Evolutionary conservation across 1,140 invertebrate genomes (phyloP), one percentile per base, ranked within the genome.

Genomic region (Radopholus similis): DNA sequence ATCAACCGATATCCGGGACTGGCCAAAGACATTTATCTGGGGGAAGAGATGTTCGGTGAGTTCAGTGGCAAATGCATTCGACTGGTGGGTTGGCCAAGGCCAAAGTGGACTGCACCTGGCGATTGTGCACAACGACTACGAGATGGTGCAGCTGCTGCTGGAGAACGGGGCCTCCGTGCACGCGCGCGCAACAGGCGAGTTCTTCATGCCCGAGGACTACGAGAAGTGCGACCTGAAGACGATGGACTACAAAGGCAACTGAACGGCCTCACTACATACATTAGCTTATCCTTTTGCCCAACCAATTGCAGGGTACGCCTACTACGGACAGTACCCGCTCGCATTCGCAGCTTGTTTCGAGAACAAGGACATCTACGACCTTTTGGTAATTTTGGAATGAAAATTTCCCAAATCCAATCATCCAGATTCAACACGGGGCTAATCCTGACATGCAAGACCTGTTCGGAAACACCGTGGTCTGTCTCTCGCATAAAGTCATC

Each of bases 311-410:
- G 86, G 79, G n/a, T 83, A 81, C 54, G 77, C 80, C 11, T 83
- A 83, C 55, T 83, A 77, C 40, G 77, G 79, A 21, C 94, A 98
- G 83, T 96, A 93, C 82, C 93, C 94, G 0, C 84, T 97, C 23
- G 89, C 93, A 0, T 97, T 95, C 92, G 91, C 95, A 0, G 93
- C 93, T 11, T 96, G 93, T 85, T 91, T 92, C 80, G 91, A 91
- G 44, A 93, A 96, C 82, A 92, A 95, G 83, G 91, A 91, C 53
- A 93, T 95, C n/a, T 98, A 97, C 83, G 96, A 97, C 85, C 38
- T 64, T 44, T 38, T 53, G 47, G 63, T 64, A 44, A 64, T 2
- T 32, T n/a, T 53, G 4, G 2, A n/a, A 42, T 42, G n/a, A n/a
- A n/a, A n/a, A n/a, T n/a, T 23, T 2, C 15, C 2, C 2, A 21